Evolutionary conservation across 53 echinoderm and acorn worm species (phyloP), one percentile per base, ranked within the genome.

Genomic region (Paelopatides confundens): DNA sequence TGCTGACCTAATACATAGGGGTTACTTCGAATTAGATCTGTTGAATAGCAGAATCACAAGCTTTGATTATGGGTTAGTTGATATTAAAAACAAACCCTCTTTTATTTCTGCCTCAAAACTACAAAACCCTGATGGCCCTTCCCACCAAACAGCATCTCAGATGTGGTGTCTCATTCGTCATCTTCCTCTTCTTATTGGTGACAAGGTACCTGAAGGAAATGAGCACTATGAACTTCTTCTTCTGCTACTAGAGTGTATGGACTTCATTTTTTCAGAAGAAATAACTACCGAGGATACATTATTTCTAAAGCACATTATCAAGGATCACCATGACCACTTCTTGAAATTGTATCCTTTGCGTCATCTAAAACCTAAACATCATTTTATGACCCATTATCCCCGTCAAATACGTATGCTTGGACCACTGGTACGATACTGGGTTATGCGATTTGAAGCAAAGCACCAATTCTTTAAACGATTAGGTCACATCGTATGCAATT

Each of bases 361-460:
- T 4, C 50, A 68, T 18, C 50, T 93, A 0, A 62, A 65, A 29
- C 89, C 93, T 4, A 90, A 93, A 27, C 93, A 93, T 52, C 93
- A 93, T 14, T 84, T 87, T 48, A 76, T 93, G 87, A 65, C 82
- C 10, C 93, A 93, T 36, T 93, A 90, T 65, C 93, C 93, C 0
- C 21, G 36, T 53, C 62, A 86, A 5, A 86, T 82, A 76, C 65
- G 51, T 23, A 82, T 54, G 31, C 27, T 93, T 52, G 93, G 93
- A 3, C 93, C 93, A 40, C 68, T 93, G 10, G 79, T 64, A 4
- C 71, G 71, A 26, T 82, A 62, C 7, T 93, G 93, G 93, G 30
- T 65, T 7, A 93, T 93, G 58, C 86, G 93, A 37, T 93, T 93
- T 84, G 93, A 90, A 34, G 93, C 87, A 33, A 85, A 93, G 51